These are phyloP conservation scores for Cynoglossus semilaevis DNA, from an alignment of 2,113 vertebrate species.

Conservation along the genomic window DNA sequence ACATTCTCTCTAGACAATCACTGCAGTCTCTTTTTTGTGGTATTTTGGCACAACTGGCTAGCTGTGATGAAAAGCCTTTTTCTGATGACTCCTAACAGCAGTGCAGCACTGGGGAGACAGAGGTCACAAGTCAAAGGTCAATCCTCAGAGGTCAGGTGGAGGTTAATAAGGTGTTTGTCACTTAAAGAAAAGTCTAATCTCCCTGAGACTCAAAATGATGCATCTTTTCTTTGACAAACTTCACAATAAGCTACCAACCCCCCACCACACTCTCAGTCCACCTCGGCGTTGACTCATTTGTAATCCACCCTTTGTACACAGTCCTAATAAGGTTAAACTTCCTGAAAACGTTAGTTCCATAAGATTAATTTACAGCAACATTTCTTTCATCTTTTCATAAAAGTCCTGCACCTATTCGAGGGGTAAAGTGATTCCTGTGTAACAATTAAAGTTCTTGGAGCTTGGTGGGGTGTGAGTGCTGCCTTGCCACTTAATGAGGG, in stretches of 20 bases:
- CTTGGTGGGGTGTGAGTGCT: conserved; percentile 45
- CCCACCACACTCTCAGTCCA: conserved; percentile 17
- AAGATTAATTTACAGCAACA: conserved; percentile 62
- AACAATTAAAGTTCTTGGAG: conserved; percentile 64
- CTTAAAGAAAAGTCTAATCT: conserved; percentile 72
- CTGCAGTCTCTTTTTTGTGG: conserved; percentile 41
- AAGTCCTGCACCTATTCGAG: conserved; percentile 35
- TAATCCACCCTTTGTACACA: conserved; percentile 52
- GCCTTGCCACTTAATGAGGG: conserved; percentile 61
- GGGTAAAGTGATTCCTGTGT: conserved; percentile 54
- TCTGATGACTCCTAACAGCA: conserved; percentile 47
- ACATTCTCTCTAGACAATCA: conserved; percentile 40
- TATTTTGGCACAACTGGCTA: conserved; percentile 31
- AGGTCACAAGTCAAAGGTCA: conserved; percentile 73
- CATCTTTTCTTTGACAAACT: conserved; percentile 58
- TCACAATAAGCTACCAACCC: conserved; percentile 40
- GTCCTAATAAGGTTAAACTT: conserved; percentile 45
- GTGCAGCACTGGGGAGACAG: conserved; percentile 43
- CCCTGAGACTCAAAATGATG: conserved; percentile 69
- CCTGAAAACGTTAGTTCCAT: conserved; percentile 54
- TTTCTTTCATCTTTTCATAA: conserved; percentile 52
- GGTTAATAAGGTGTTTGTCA: conserved; percentile 75
- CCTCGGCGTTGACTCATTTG: conserved; percentile 58
- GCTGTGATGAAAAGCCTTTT: conserved; percentile 52
- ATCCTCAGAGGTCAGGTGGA: conserved; percentile 62